Percentiles rank a stretch among this genome's conserved stretches.
phyloP scores from a whole-genome alignment of 2,797 vertebrate genomes.

The Rhinatrema bivittatum region DNA sequence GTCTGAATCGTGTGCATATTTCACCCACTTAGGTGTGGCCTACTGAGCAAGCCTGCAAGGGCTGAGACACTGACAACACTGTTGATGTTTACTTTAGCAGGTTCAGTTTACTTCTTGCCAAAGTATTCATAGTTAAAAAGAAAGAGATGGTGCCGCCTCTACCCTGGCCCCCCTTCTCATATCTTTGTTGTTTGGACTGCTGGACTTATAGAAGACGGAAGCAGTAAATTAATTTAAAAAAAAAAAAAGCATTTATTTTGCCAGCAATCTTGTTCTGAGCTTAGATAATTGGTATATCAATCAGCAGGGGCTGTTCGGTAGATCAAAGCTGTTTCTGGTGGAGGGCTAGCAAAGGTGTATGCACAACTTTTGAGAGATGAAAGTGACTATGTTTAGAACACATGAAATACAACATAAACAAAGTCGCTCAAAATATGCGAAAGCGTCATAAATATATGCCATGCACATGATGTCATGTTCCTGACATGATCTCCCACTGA shows the following conservation, averaged over 20 bases:
- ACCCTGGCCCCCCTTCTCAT: slow-evolving; percentile 28
- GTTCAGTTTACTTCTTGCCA: slow-evolving; percentile 43
- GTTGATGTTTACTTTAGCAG: slow-evolving; percentile 61
- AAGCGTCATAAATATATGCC: no score
- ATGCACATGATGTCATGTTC: no score
- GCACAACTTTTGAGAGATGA: no score
- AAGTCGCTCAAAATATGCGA: no score
- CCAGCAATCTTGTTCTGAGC: slow-evolving; percentile 53
- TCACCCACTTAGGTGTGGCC: slow-evolving; percentile 49
- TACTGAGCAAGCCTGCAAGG: slow-evolving; percentile 30
- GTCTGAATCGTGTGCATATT: slow-evolving; percentile 55
- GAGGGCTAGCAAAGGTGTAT: no score
- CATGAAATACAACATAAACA: no score
- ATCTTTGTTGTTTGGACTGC: slow-evolving; percentile 61
- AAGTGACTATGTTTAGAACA: no score
- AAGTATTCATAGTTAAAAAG: slow-evolving; percentile 46
- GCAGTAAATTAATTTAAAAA: slow-evolving; percentile 65
- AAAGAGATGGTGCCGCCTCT: slow-evolving; percentile 33
- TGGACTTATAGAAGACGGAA: slow-evolving; percentile 61
- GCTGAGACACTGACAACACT: slow-evolving; percentile 40
- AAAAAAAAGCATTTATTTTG: slow-evolving; percentile 45
- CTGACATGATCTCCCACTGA: no score
- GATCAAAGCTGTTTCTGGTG: no score
- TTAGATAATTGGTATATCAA: slow-evolving; percentile 41
- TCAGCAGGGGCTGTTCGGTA: slow-evolving; percentile 40